Evolutionary conservation across 2,797 vertebrate genomes (phyloP), one percentile per base, ranked within the genome.

Genomic region (Morus bassanus): DNA sequence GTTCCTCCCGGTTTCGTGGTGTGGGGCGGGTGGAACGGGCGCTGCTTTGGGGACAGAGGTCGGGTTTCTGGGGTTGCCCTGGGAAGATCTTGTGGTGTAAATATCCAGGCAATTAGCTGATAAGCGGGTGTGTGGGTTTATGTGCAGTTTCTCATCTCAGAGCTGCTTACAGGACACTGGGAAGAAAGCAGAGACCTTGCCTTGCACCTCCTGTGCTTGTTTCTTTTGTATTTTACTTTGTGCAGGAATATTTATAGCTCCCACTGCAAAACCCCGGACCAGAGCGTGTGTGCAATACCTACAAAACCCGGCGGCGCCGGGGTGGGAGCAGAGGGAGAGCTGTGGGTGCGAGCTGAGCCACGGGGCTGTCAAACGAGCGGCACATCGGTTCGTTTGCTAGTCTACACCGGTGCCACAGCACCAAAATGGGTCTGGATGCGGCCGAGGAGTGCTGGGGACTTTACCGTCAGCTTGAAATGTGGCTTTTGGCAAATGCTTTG

Each of bases 321-420:
- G 67, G 48, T 4, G 8, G 35, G n/a, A 39, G 56, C 22, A 2
- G 57, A 37, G 57, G 74, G 22, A 39, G 45, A 25, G 74, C 74
- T 9, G 13, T 8, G 46, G 35, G 22, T 11, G 28, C 7, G 12
- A 31, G 56, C n/a, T 3, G 43, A 59, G 54, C 35, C 13, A 6
- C 45, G 13, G 8, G 48, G 11, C 74, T 11, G 9, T 6, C 18
- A 25, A 33, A 25, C 39, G 4, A 27, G 72, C 3, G 2, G 24
- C 14, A 3, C 2, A 9, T 5, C 41, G 33, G 17, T 46, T 21
- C 17, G 1, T 21, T 57, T 27, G 13, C 41, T 0, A 8, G 17
- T 25, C 2, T 1, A 18, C 60, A 11, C 14, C 4, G 2, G 37
- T n/a, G 33, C 39, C 33, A 3, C 15, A 7, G 50, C 39, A 45